Base-by-base conservation (phyloP, 2,113 vertebrate species). In the Psittacara wagleri region DNA sequence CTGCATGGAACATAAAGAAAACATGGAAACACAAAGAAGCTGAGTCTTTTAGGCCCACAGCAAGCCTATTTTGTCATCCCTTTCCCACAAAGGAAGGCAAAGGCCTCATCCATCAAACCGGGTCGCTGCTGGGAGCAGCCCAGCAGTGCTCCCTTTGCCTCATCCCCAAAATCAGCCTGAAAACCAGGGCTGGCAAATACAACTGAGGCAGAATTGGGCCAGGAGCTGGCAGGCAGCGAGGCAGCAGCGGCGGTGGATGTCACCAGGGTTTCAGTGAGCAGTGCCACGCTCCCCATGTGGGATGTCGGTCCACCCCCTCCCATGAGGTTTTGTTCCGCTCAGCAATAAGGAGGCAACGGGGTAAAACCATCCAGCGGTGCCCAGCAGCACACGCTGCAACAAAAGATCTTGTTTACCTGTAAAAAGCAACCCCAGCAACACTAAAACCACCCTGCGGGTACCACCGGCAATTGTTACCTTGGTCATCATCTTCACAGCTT, bases 401-500 rank as follows among this genome's bases (percentile, higher is more conserved):
- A 94, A 86, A 87, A 83, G 87, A 49, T 19, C n/a, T 72, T 54
- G 37, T 64, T 86, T 48, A 37, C 75, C 64, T 46, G 46, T 62
- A 68, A 68, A 82, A 39, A 68, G 37, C 87, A 72, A 59, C 57
- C 62, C 75, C 43, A 33, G 83, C 23, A 31, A 20, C 35, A 35
- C 52, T 9, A 28, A 95, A 95, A 85, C 80, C 11, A 0, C 67
- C 90, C 88, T 63, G 77, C 85, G 3, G 8, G 78, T 35, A 59
- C 48, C 88, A 49, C 43, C 9, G 27, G 57, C 87, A 73, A 66
- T 93, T 63, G 72, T 84, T 25, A 77, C 83, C 39, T 55, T 3
- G 1, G 39, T 75, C 92, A 95, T 94, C 94, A 93, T 91, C 90
- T 77, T 96, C 90, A 93, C 96, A 95, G 95, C 94, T 94, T 96